Conservation (phyloP, 2,113 vertebrate species). For the Platysteira castanea region DNA sequence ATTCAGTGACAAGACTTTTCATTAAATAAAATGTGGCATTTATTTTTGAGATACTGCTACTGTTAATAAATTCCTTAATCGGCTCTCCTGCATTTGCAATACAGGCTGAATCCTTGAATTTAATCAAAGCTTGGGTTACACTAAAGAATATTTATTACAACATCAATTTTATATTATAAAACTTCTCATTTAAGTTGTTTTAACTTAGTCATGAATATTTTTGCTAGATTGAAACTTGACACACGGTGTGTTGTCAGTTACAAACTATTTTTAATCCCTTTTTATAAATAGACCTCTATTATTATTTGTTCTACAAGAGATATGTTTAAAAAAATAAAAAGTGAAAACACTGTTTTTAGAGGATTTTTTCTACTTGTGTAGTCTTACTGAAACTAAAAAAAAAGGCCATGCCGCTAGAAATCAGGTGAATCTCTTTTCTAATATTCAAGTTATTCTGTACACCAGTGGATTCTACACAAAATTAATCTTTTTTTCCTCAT, state of each 20-base stretch:
- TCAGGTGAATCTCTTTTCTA: not conserved
- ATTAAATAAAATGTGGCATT: conserved; percentile 46
- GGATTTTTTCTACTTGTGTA: not conserved
- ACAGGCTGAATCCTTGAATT: conserved; percentile 37
- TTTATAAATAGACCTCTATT: not conserved
- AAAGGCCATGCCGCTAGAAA: not conserved
- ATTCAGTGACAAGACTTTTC: not conserved
- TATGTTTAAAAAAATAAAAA: not conserved
- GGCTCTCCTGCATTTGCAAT: conserved; percentile 22
- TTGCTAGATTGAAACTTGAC: not conserved
- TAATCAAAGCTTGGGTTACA: conserved; percentile 36
- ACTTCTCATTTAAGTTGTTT: not conserved
- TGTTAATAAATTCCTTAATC: conserved; percentile 66
- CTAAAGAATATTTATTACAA: conserved; percentile 20
- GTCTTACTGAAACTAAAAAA: not conserved
- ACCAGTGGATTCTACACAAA: not conserved
- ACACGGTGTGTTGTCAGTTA: not conserved
- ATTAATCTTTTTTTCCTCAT: not conserved
- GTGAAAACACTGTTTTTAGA: not conserved
- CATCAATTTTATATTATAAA: conserved; percentile 20
- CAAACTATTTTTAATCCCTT: not conserved
- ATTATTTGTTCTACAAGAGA: not conserved
- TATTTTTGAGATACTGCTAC: conserved; percentile 55
- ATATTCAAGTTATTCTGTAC: not conserved
- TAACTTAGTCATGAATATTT: not conserved